phyloP scores from a whole-genome alignment of 2,888 invertebrate genomes.

The Drosophila fungiperda region DNA sequence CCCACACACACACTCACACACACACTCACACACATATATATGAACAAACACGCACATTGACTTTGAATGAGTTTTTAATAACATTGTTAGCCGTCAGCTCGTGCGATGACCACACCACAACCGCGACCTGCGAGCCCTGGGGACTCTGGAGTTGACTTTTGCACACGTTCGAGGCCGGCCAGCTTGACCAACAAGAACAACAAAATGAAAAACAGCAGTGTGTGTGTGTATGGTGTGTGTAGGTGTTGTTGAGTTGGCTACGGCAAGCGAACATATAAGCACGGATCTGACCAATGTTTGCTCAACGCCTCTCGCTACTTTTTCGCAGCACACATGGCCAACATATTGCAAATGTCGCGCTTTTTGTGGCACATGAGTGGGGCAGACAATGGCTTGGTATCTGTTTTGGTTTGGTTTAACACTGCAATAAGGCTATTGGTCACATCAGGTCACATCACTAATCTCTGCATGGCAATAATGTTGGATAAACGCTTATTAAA shows the following conservation, averaged over 20 bases:
- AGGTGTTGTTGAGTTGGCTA: constrained; percentile 44
- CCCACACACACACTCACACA: constrained; percentile 6
- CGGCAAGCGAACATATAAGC: constrained; percentile 58
- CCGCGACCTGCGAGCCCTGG: constrained; percentile 40
- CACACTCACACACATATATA: background rate
- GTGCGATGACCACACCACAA: constrained; percentile 55
- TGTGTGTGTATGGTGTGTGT: background rate
- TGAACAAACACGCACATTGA: constrained; percentile 49
- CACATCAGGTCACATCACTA: constrained; percentile 27
- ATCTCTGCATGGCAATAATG: constrained; percentile 41
- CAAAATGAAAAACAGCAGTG: constrained; percentile 13
- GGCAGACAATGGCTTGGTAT: background rate
- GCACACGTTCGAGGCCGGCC: constrained; percentile 51
- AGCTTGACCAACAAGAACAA: constrained; percentile 18
- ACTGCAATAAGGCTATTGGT: constrained; percentile 14
- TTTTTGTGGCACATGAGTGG: constrained; percentile 12
- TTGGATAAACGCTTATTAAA: constrained; percentile 2
- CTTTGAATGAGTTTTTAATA: constrained; percentile 78
- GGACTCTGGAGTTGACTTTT: constrained; percentile 37
- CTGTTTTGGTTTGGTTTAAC: constrained; percentile 50
- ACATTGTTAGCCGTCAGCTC: constrained; percentile 69
- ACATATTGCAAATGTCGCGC: constrained; percentile 62
- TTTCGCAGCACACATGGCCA: constrained; percentile 17
- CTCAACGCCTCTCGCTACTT: constrained; percentile 43
- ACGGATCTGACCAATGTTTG: constrained; percentile 53